These are phyloP conservation scores for Plestiodon gilberti DNA, from an alignment of 2,113 vertebrate species.

Conservation along the genomic window DNA sequence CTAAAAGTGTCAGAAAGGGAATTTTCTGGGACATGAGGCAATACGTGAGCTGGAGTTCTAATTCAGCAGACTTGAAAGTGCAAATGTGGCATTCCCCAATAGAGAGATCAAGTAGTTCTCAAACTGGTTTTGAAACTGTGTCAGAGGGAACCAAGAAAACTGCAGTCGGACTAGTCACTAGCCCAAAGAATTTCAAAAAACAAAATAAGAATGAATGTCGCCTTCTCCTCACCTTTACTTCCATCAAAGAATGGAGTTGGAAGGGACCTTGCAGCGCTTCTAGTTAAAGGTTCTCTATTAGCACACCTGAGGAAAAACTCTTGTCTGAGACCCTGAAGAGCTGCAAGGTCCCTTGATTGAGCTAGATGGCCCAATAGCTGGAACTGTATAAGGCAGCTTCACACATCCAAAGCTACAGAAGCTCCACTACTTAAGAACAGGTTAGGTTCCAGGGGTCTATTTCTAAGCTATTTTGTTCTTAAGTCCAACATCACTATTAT, in stretches of 20 bases:
- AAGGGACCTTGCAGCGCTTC: no score
- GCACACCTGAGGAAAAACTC: background rate
- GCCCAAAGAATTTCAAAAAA: background rate
- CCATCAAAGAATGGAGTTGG: no score
- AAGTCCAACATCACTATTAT: no score
- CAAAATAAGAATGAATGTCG: background rate
- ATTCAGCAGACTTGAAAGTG: background rate
- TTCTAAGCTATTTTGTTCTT: no score
- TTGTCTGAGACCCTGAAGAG: background rate
- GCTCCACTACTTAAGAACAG: no score
- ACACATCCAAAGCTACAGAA: background rate
- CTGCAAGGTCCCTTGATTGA: no score
- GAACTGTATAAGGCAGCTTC: background rate
- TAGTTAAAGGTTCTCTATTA: no score
- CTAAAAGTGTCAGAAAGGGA: no score
- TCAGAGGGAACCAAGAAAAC: no score
- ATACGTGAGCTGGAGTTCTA: background rate
- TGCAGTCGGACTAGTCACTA: background rate
- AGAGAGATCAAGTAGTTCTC: background rate
- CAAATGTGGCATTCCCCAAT: background rate
- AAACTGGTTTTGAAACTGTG: no score
- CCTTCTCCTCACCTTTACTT: no score
- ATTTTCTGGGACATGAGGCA: background rate
- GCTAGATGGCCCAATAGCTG: background rate
- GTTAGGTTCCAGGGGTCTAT: no score